phyloP scores from a whole-genome alignment of 1,140 invertebrate genomes.

The Trichonephila clavata region DNA sequence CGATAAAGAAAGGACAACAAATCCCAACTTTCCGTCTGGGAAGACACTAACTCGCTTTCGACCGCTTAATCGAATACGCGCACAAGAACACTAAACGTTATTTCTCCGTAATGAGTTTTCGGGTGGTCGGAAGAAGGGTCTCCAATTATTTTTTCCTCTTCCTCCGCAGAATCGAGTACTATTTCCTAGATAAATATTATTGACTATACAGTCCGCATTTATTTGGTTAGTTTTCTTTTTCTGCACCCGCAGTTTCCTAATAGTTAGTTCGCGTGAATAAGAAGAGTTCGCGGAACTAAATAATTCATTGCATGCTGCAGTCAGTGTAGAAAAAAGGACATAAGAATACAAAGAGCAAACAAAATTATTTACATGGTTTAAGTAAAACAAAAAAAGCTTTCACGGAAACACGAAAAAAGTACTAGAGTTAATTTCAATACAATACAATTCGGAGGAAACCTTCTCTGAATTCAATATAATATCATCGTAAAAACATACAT shows the following conservation, averaged over 20 bases:
- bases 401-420: too few relatives aligned
- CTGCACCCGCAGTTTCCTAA: background rate
- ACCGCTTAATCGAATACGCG: background rate
- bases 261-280: constrained; percentile 22
- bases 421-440: too few relatives aligned
- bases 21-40: background rate
- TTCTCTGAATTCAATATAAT: too few relatives aligned
- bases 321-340: too few relatives aligned
- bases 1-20: background rate
- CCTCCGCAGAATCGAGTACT: background rate
- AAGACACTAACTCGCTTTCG: background rate
- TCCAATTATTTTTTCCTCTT: background rate
- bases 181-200: background rate
- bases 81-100: background rate
- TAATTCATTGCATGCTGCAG: background rate
- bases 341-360: too few relatives aligned
- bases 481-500: too few relatives aligned
- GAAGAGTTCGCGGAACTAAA: background rate
- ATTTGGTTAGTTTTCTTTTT: background rate
- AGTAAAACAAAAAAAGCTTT: too few relatives aligned
- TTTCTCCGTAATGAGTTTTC: background rate
- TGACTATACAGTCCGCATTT: background rate
- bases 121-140: background rate
- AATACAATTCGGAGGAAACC: too few relatives aligned
- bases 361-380: background rate